Evolutionary conservation across 2,888 invertebrate genomes (phyloP), one percentile per base, ranked within the genome.

Genomic region (Aphelenchoides bicaudatus): DNA sequence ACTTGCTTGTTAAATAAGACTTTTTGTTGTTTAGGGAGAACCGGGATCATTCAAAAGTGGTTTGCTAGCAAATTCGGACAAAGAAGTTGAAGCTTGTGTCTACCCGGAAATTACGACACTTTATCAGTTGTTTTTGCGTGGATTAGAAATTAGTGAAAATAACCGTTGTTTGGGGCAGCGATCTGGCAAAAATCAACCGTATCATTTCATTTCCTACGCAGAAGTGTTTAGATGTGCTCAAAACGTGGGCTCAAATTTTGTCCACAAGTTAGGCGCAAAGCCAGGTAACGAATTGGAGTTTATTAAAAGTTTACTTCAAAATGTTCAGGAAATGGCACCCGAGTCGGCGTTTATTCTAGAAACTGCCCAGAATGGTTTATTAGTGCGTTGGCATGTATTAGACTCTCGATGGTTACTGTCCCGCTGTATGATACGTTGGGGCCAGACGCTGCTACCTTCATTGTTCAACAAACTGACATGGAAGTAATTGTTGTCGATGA

Each of bases 391-490:
- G 76, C 66, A 1, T 67, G 65, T 39, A 56, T 72, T 28, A 64
- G 68, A 6, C 71, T 72, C 39, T 76, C 76, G 8, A 87, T 93
- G 86, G 91, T 86, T 91, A 39, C 53, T 68, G 90, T 94, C 63
- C 93, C 94, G 51, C 84, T 96, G 58, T 94, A 96, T 80, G 96
- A 96, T 81, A 94, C 94, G 2, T 84, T 94, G 68, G 94, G 94
- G 78, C 89, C 91, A 71, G 92, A 94, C 81, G 91, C 94, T 68
- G 92, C 92, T 85, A 88, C 89, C 82, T 78, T 64, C 61, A 75
- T 77, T 34, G 61, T 77, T 5, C 78, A 80, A 69, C 74, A 72
- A 66, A 68, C 71, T 2, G 72, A 68, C 6, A 74, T 79, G 37
- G 49, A 61, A 71, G 65, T 71, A 3, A 68, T 75, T 51, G 63